Evolutionary conservation across 2,797 vertebrate genomes (phyloP).

Genomic region (Tauraco hartlaubi): DNA sequence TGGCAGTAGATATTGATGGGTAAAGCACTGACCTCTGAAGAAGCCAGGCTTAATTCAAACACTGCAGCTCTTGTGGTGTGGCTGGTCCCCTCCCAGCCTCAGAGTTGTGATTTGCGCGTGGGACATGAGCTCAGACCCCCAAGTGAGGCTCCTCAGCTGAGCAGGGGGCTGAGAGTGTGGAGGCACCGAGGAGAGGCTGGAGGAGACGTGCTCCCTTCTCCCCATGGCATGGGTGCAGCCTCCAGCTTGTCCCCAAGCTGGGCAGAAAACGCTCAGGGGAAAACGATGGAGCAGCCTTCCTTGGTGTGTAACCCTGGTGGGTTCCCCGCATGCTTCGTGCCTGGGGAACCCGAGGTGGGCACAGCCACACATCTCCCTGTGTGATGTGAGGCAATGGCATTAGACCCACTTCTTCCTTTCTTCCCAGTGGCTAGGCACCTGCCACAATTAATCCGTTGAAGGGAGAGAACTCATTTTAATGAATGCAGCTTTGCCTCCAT

Average conservation of each 20-base stretch:
- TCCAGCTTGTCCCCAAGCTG: neutral
- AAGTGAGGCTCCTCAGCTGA: accelerated
- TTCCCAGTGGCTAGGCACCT: neutral
- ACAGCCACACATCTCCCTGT: accelerated
- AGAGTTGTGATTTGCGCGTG: accelerated
- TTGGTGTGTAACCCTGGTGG: neutral
- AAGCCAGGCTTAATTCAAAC: neutral
- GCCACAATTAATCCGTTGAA: neutral
- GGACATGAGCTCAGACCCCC: neutral
- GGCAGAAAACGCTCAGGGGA: neutral
- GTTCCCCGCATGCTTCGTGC: neutral
- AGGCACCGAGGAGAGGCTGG: neutral
- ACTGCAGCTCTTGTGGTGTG: accelerated
- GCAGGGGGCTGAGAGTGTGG: accelerated
- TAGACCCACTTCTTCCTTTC: neutral
- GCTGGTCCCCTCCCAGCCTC: accelerated
- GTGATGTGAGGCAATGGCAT: accelerated
- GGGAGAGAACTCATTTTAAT: neutral
- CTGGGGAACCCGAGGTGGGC: accelerated
- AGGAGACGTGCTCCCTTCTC: neutral
- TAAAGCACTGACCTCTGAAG: neutral
- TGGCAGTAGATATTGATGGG: neutral
- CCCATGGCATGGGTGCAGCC: neutral
- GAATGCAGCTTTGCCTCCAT: neutral
- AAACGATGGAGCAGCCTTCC: no score